These are phyloP conservation scores for Sparus aurata DNA, from an alignment of 2,797 vertebrate species.

Conservation along the genomic window DNA sequence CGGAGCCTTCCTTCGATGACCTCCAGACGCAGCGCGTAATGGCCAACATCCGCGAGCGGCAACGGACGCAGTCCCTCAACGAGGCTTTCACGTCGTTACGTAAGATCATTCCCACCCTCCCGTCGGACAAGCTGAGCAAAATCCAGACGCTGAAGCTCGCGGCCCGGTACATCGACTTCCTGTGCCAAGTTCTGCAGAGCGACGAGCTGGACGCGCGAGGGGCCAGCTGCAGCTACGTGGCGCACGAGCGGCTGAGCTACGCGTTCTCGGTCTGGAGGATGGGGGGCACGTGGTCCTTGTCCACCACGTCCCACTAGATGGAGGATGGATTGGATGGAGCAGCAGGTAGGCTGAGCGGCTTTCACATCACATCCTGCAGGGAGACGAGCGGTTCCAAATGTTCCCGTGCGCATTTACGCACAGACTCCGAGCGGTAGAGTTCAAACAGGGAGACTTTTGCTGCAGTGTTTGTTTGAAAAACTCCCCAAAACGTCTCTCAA, in stretches of 20 bases:
- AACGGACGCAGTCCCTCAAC: conserved; percentile 97
- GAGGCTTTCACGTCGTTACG: conserved; percentile 96
- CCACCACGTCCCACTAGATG: conserved; percentile 91
- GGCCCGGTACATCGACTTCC: conserved; percentile 97
- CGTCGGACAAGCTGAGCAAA: conserved; percentile 98
- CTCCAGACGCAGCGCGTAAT: conserved; percentile 96
- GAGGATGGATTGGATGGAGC: conserved; percentile 52
- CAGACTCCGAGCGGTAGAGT: background rate
- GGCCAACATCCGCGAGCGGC: conserved; percentile 97
- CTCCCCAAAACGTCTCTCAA: too few species aligned
- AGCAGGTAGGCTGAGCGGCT: conserved; percentile 71
- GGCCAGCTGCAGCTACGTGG: conserved; percentile 98
- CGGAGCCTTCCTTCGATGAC: conserved; percentile 93
- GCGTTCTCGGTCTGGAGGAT: conserved; percentile 99
- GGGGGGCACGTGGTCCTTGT: conserved; percentile 98
- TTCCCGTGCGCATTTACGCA: conserved; percentile 49
- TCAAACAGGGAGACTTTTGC: background rate
- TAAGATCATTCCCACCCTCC: conserved; percentile 97
- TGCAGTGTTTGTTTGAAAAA: too few species aligned
- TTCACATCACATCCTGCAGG: conserved; percentile 1
- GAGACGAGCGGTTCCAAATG: conserved; percentile 19
- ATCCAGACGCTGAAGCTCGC: conserved; percentile 98
- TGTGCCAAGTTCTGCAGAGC: conserved; percentile 97
- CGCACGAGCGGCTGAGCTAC: conserved; percentile 97
- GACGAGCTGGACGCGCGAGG: conserved; percentile 97